Evolutionary conservation across 2,113 vertebrate species (phyloP).

Genomic region (Triplophysa tibetana): DNA sequence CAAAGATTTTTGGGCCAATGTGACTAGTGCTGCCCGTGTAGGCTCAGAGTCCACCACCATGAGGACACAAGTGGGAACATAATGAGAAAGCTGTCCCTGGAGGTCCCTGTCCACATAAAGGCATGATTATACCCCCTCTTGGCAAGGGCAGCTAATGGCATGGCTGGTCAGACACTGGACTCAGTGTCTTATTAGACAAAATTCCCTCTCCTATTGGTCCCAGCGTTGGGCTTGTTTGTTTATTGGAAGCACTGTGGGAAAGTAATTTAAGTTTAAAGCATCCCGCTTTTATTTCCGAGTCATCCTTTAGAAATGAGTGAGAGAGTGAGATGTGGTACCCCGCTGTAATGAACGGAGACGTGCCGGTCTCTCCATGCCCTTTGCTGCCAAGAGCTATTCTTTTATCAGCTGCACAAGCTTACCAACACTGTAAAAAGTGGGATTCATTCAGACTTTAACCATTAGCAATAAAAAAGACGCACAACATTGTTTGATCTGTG

Average conservation of each 20-base stretch:
- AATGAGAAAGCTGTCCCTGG: slow-evolving; percentile 66
- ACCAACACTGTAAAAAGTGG: neutral
- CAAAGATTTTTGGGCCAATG: slow-evolving; percentile 40
- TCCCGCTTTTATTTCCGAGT: slow-evolving; percentile 66
- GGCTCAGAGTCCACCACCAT: slow-evolving; percentile 58
- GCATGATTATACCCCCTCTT: slow-evolving; percentile 67
- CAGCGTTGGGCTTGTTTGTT: slow-evolving; percentile 34
- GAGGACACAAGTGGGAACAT: slow-evolving; percentile 45
- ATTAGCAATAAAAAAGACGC: slow-evolving; percentile 1
- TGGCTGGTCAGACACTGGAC: slow-evolving; percentile 66
- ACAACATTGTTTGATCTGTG: slow-evolving; percentile 37
- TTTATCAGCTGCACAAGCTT: neutral
- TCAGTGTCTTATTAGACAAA: slow-evolving; percentile 63
- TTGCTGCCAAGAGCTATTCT: slow-evolving; percentile 12
- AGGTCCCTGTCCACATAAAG: slow-evolving; percentile 70
- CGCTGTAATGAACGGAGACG: slow-evolving; percentile 62
- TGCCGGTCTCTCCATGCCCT: neutral
- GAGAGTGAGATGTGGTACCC: slow-evolving; percentile 61
- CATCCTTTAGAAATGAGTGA: slow-evolving; percentile 64
- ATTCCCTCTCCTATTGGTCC: slow-evolving; percentile 56
- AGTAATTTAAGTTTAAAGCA: slow-evolving; percentile 78
- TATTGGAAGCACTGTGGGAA: slow-evolving; percentile 72
- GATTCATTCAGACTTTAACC: slow-evolving; percentile 13
- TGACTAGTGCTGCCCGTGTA: slow-evolving; percentile 48
- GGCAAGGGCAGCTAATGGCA: slow-evolving; percentile 60